Percentiles rank a stretch among this genome's conserved stretches.
Evolutionary conservation across 2,888 invertebrate genomes (phyloP).

Genomic region (Himalopsyche japonica): DNA sequence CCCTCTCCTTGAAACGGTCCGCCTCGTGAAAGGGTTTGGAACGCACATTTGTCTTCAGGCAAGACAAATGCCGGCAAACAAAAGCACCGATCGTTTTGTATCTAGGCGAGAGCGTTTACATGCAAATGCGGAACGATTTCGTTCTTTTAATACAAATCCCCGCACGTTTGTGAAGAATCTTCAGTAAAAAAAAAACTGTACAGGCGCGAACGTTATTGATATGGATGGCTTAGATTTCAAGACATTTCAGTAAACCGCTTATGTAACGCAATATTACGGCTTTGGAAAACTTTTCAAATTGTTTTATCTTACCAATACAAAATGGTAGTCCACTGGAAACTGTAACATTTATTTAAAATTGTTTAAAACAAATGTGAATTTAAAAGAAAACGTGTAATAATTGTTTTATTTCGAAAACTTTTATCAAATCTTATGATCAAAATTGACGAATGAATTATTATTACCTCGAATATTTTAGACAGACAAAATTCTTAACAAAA

Average conservation of each 20-base stretch:
- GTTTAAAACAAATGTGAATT: no score
- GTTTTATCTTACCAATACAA: not conserved
- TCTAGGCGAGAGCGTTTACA: constrained; percentile 38
- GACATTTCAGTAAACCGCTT: not conserved
- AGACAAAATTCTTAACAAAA: no score
- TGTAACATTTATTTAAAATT: no score
- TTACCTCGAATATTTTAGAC: no score
- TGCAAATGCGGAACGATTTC: constrained; percentile 37
- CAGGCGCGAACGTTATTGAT: not conserved
- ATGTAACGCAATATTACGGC: not conserved
- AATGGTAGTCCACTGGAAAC: no score
- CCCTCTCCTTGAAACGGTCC: not conserved
- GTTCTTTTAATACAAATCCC: constrained; percentile 34
- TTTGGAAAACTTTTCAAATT: not conserved
- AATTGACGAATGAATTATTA: no score
- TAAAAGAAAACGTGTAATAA: no score
- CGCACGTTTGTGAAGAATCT: constrained; percentile 7
- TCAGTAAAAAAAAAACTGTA: not conserved
- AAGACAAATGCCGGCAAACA: constrained; percentile 42
- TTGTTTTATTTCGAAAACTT: no score
- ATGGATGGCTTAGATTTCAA: not conserved
- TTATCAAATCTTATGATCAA: no score
- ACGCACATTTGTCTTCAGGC: constrained; percentile 37
- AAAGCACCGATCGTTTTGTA: constrained; percentile 35
- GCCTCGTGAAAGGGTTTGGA: constrained; percentile 34